A percentile compares a stretch with the other conserved stretches of the same genome.
phyloP scores from a whole-genome alignment of 2,113 vertebrate genomes.

The Apteryx mantelli region DNA sequence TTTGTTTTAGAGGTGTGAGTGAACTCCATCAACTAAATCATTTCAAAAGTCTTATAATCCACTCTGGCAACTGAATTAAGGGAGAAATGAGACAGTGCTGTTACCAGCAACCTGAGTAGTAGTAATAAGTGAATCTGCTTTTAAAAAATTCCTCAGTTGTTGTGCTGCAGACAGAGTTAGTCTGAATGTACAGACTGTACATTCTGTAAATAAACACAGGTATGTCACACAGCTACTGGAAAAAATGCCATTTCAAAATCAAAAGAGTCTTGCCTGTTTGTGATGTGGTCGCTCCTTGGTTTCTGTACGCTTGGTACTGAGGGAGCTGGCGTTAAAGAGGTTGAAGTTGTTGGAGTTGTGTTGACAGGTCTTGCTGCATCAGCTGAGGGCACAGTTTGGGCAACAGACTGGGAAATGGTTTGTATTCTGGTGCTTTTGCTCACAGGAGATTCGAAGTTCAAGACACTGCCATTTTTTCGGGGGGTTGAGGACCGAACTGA shows the following conservation, averaged over 20 bases:
- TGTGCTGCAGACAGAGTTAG: not conserved
- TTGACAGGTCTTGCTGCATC: slow-evolving; percentile 70
- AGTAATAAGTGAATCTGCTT: not conserved
- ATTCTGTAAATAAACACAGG: not conserved
- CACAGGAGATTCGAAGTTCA: slow-evolving; percentile 79
- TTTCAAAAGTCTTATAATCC: not conserved
- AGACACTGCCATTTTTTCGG: slow-evolving; percentile 79
- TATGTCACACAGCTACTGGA: not conserved
- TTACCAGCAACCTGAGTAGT: not conserved
- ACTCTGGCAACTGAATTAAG: not conserved
- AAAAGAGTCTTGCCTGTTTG: slow-evolving; percentile 77
- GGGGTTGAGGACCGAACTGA: slow-evolving; percentile 76
- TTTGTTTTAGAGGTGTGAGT: not conserved
- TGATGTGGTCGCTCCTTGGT: slow-evolving; percentile 63
- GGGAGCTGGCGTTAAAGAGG: slow-evolving; percentile 61
- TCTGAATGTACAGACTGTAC: not conserved
- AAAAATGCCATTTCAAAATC: not conserved
- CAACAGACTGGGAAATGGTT: slow-evolving; percentile 81
- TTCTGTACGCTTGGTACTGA: slow-evolving; percentile 73
- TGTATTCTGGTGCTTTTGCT: slow-evolving; percentile 79
- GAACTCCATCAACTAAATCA: not conserved
- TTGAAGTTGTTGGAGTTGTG: slow-evolving; percentile 10
- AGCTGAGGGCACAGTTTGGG: slow-evolving; percentile 66
- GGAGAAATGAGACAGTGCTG: not conserved
- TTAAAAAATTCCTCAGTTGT: not conserved